Evolutionary conservation across 2,888 invertebrate species (phyloP).

Genomic region (Graphium colonna): DNA sequence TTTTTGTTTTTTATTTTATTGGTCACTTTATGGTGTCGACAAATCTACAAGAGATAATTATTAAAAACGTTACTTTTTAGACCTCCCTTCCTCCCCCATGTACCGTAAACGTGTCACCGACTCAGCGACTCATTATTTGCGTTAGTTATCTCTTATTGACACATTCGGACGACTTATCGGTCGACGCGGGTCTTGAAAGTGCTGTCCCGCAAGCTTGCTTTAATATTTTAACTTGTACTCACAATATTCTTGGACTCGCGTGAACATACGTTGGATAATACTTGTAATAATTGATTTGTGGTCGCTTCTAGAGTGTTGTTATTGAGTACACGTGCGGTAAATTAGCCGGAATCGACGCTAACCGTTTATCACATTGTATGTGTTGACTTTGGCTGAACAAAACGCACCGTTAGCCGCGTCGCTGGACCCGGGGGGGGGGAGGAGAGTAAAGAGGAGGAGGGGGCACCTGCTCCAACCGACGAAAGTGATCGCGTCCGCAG

Average conservation of each 20-base stretch:
- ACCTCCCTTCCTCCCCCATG: slow-evolving; percentile 27
- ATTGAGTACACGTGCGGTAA: slow-evolving; percentile 20
- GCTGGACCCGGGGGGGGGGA: slow-evolving; percentile 26
- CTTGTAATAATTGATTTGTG: too few species aligned
- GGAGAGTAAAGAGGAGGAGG: slow-evolving; percentile 28
- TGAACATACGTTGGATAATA: too few species aligned
- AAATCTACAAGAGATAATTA: not conserved
- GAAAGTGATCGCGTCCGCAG: slow-evolving; percentile 44
- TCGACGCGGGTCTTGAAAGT: slow-evolving; percentile 54
- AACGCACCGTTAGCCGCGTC: slow-evolving; percentile 49
- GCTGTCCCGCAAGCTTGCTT: slow-evolving; percentile 34
- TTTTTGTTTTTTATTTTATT: not conserved
- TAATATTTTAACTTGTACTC: slow-evolving; percentile 23
- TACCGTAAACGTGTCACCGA: slow-evolving; percentile 58
- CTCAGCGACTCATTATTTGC: slow-evolving; percentile 60
- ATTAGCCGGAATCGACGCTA: slow-evolving; percentile 27
- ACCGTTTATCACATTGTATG: slow-evolving; percentile 26
- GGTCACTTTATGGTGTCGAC: not conserved
- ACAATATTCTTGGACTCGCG: not conserved
- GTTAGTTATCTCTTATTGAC: slow-evolving; percentile 70
- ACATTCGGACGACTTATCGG: slow-evolving; percentile 70
- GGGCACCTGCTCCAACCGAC: slow-evolving; percentile 46
- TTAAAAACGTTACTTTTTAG: not conserved
- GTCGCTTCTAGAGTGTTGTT: not conserved
- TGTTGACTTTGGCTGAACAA: slow-evolving; percentile 50